Percentiles rank a stretch among this genome's conserved stretches.
Conservation (phyloP, 2,113 vertebrate species). For the Tragelaphus buxtoni region DNA sequence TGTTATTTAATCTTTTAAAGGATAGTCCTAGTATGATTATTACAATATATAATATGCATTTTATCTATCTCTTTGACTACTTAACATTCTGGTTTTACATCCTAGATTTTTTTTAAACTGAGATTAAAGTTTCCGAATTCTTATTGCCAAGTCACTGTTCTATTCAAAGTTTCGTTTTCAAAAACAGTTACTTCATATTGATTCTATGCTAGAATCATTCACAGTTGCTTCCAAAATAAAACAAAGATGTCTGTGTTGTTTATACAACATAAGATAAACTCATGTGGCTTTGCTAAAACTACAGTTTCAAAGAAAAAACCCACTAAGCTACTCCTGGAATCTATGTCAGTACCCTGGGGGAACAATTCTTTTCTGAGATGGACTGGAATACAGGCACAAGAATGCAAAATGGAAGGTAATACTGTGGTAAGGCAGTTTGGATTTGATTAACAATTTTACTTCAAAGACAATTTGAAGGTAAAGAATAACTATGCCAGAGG, state of each 20-base stretch:
- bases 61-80: not conserved
- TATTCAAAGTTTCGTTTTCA: slow-evolving; percentile 42
- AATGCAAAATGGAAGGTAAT: not conserved
- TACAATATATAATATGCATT: not conserved
- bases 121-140: slow-evolving; percentile 36
- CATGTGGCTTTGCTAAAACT: slow-evolving; percentile 12
- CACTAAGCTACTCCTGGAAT: not conserved
- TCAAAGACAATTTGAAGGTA: not conserved
- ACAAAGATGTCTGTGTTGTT: slow-evolving; percentile 28
- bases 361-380: not conserved
- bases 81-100: slow-evolving; percentile 33
- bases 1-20: not conserved
- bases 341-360: not conserved
- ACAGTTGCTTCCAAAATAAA: slow-evolving; percentile 37
- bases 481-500: not conserved
- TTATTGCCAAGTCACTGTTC: slow-evolving; percentile 26
- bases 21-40: not conserved
- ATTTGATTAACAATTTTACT: slow-evolving; percentile 8
- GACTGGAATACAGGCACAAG: not conserved
- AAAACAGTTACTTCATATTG: slow-evolving; percentile 57
- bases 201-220: slow-evolving; percentile 39
- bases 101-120: not conserved
- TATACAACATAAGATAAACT: slow-evolving; percentile 9
- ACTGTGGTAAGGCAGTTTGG: not conserved
- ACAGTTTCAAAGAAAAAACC: not conserved